A percentile compares a stretch with the other conserved stretches of the same genome.
These are phyloP conservation scores for Hyppa rectilinea DNA, from an alignment of 2,888 invertebrate species.

Conservation along the genomic window DNA sequence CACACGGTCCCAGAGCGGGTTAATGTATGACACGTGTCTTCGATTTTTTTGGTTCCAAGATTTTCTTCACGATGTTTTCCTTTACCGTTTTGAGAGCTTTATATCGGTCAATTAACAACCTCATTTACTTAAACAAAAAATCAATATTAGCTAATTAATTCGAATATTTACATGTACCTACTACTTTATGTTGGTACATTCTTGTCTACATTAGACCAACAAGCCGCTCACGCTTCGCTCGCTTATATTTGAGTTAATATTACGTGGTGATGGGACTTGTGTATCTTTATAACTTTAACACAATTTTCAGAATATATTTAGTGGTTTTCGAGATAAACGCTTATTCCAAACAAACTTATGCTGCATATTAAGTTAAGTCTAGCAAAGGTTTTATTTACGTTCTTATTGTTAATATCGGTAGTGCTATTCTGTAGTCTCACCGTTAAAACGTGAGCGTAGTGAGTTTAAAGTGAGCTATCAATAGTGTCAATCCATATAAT, in stretches of 20 bases:
- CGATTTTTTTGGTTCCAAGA: not conserved
- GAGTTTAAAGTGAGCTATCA: too few species aligned
- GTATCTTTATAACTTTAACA: not conserved
- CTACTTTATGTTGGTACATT: not conserved
- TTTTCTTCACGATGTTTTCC: not conserved
- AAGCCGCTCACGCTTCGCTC: not conserved
- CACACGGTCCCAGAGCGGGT: not conserved
- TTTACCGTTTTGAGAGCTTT: not conserved
- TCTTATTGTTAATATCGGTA: too few species aligned
- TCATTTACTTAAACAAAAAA: constrained; percentile 19
- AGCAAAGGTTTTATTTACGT: not conserved
- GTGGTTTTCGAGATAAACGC: not conserved
- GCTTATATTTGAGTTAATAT: not conserved
- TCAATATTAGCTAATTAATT: constrained; percentile 8
- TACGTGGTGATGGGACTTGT: not conserved
- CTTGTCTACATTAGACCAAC: constrained; percentile 5
- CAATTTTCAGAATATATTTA: constrained; percentile 1
- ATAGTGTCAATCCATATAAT: too few species aligned
- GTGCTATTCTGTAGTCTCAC: too few species aligned
- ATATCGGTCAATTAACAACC: not conserved
- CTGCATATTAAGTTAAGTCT: not conserved
- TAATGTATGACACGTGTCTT: not conserved
- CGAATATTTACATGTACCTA: not conserved
- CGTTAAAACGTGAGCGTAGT: too few species aligned
- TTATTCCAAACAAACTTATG: not conserved